Base-by-base conservation (phyloP, 2,888 invertebrate genomes). In the Tryphoninae sp. region DNA sequence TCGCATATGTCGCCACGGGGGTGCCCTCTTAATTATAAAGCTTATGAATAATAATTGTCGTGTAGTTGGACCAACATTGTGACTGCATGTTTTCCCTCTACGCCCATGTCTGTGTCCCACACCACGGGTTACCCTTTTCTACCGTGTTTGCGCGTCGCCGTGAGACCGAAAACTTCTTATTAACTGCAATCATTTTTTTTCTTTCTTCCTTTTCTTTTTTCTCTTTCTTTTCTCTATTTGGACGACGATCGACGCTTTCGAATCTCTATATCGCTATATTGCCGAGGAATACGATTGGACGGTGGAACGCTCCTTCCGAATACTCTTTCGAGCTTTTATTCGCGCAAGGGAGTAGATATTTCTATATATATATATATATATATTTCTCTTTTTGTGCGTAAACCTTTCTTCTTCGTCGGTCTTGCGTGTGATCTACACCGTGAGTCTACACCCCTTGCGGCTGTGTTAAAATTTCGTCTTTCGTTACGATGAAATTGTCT, bases 31-130 rank as follows among this genome's bases (percentile, higher is more conserved):
- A 91, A 91, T 92, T 91, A 90, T 90, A 90, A 90, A 90, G 90
- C 90, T 90, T 90, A 88, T 89, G 90, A 90, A 90, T 91, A 91
- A 89, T 90, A 92, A 92, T 92, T 91, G 91, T 90, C 91, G 92
- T 91, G 91, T 91, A 92, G 92, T 92, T 91, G 91, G 87, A 91
- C 90, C 89, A 90, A 91, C 91, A 91, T 92, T 92, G 91, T 91
- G 89, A 89, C 87, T 86, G 87, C 89, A 90, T 92, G 91, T 91
- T 91, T 92, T 91, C 89, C 88, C 89, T 89, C 87, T 86, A 91
- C 91, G 91, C 91, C 92, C 89, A 87, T 88, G 89, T 87, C 88
- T 87, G 83, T 91, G 90, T 91, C 86, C 82, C 75, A 86, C 86
- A 83, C 90, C 86, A 82, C 89, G 89, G 91, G 87, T 87, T 88